These are phyloP conservation scores for Athetis lepigone DNA, from an alignment of 2,888 invertebrate species.

Conservation along the genomic window DNA sequence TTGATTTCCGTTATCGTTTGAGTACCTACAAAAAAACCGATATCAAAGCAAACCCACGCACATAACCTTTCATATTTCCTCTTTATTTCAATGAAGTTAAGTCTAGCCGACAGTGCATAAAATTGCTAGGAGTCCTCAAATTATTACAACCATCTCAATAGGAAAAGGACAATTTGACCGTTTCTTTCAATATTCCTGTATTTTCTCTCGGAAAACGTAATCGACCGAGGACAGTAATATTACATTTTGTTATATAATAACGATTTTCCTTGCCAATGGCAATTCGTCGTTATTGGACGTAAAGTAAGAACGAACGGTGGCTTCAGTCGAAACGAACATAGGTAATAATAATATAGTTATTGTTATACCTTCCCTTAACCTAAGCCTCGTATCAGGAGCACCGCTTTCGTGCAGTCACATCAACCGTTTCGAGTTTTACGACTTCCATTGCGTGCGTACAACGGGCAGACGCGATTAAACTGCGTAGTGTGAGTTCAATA, in stretches of 20 bases:
- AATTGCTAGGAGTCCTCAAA: conserved; percentile 74
- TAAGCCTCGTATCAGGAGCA: conserved; percentile 67
- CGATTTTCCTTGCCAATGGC: conserved; percentile 82
- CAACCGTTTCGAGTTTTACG: conserved; percentile 62
- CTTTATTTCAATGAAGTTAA: conserved; percentile 66
- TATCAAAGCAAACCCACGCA: conserved; percentile 32
- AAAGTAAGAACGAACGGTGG: conserved; percentile 80
- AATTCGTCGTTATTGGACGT: conserved; percentile 85
- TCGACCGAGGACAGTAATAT: conserved; percentile 80
- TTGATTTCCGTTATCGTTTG: conserved; percentile 19
- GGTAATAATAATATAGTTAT: conserved; percentile 86
- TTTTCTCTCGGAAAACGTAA: conserved; percentile 78
- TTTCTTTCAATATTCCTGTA: conserved; percentile 80
- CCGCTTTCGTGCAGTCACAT: conserved; percentile 56
- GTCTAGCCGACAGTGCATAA: conserved; percentile 73
- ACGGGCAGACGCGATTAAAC: conserved; percentile 54
- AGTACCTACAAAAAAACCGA: conserved; percentile 10
- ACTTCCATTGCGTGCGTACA: conserved; percentile 73
- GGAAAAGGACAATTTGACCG: conserved; percentile 78
- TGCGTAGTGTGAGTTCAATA: conserved; percentile 66
- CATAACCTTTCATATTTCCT: conserved; percentile 57
- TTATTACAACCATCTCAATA: conserved; percentile 76
- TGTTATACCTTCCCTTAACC: conserved; percentile 82
- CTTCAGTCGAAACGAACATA: conserved; percentile 82
- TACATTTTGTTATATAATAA: conserved; percentile 82